Evolutionary conservation across 2,888 invertebrate genomes (phyloP), one percentile per base, ranked within the genome.

Genomic region (Macrosoma leucophasiata): DNA sequence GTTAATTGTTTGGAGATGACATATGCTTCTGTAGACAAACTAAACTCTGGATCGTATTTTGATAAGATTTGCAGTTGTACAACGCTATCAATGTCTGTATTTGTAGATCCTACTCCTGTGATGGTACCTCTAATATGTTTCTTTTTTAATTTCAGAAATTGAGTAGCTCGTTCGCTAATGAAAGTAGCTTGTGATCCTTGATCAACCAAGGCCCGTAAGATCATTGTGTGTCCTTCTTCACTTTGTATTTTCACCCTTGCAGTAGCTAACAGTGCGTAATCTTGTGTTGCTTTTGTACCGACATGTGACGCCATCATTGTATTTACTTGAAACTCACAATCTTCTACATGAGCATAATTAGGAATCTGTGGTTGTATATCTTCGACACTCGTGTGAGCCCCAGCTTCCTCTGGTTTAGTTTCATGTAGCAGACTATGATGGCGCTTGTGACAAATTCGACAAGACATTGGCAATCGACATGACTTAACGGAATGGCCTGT

Each of bases 1-100:
- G 48, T 49, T 27, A 46, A 29, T 31, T 36, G 41, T 26, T 43
- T 48, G 5, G 13, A 25, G 32, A 49, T 40, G n/a, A 43, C 36
- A 33, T 40, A 43, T 13, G 45, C 34, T 13, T 41, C 22, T 21
- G 44, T 21, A 4, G 36, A 12, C 19, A 29, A 20, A 20, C 20
- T 13, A 19, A 2, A n/a, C 11, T n/a, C 44, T 24, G 28, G 15
- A 28, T 43, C 12, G 11, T 13, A 18, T 26, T 33, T 33, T 11
- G 41, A 34, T 31, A 22, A 24, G 13, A 45, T 27, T 14, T 39
- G 20, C 18, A 43, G 11, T 10, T 40, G 31, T 20, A 41, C 40
- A 20, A 41, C 37, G 12, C 41, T 36, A 14, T 38, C 36, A 5
- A 40, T 29, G 1, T 29, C 19, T 19, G 23, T 22, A 23, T 11